These are phyloP conservation scores for Drosophila kokeensis DNA, from an alignment of 2,888 invertebrate species.

Conservation along the genomic window DNA sequence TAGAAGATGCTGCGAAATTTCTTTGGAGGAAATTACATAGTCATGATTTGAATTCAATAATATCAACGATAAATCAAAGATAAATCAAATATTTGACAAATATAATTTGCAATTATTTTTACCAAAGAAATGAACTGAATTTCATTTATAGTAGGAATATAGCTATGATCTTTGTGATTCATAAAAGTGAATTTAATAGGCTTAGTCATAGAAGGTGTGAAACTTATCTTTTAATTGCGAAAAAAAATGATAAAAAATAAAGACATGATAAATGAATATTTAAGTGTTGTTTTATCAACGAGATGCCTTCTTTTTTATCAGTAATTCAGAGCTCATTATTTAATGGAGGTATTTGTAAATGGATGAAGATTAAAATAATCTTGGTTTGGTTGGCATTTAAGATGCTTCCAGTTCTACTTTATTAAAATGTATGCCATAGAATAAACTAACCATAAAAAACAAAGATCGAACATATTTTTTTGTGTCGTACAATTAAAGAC, in stretches of 20 bases:
- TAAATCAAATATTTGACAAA: neutral
- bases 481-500: neutral
- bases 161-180: neutral
- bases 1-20: no score
- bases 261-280: neutral
- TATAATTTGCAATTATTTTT: neutral
- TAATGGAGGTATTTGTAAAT: neutral
- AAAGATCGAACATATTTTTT: neutral
- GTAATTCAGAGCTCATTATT: slow-evolving; percentile 12
- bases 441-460: neutral
- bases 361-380: neutral
- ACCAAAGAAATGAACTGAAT: neutral
- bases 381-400: neutral
- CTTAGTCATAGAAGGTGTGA: neutral
- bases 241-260: neutral
- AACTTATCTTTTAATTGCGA: slow-evolving; percentile 28
- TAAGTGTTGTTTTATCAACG: neutral
- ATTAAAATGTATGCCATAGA: neutral
- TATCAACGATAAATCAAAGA: neutral
- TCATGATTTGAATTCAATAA: neutral
- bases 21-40: no score
- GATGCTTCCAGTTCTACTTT: neutral
- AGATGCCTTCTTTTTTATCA: neutral
- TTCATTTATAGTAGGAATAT: neutral
- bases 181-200: neutral